These are phyloP conservation scores for Lucilia sericata DNA, from an alignment of 1,140 invertebrate species.

Conservation along the genomic window DNA sequence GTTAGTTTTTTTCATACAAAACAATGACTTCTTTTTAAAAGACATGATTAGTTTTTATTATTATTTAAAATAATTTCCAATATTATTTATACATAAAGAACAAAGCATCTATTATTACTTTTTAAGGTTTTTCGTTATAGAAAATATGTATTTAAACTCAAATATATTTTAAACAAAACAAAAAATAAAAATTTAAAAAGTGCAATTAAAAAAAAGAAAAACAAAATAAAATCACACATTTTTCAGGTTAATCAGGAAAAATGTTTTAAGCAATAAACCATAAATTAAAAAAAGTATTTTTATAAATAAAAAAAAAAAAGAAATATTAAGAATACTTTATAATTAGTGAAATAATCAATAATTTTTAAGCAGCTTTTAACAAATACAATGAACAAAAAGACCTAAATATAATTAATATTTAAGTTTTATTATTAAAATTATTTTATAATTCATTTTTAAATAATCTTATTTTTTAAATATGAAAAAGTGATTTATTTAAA, in stretches of 20 bases:
- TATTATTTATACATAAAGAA: slow-evolving; percentile 22
- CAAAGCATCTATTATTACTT: neutral
- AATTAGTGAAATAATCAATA: neutral
- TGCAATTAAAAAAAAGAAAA: neutral
- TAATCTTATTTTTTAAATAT: neutral
- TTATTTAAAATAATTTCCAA: neutral
- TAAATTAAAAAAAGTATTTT: neutral
- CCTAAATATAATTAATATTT: neutral
- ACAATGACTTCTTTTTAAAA: slow-evolving; percentile 30
- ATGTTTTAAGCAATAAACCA: neutral
- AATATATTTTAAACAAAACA: neutral
- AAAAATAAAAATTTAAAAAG: slow-evolving; percentile 31
- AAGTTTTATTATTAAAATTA: neutral
- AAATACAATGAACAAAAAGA: slow-evolving; percentile 14
- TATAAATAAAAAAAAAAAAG: neutral
- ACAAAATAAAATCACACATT: neutral
- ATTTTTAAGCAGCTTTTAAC: slow-evolving; percentile 3
- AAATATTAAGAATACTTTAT: neutral
- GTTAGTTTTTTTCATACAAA: neutral
- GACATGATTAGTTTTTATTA: slow-evolving; percentile 34
- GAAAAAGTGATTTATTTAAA: neutral
- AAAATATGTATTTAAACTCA: slow-evolving; percentile 12
- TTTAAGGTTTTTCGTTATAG: slow-evolving; percentile 35
- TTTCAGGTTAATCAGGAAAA: slow-evolving; percentile 10
- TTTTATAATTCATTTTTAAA: neutral